Evolutionary conservation across 1,140 invertebrate genomes (phyloP).

Genomic region (Brachionus rubens): DNA sequence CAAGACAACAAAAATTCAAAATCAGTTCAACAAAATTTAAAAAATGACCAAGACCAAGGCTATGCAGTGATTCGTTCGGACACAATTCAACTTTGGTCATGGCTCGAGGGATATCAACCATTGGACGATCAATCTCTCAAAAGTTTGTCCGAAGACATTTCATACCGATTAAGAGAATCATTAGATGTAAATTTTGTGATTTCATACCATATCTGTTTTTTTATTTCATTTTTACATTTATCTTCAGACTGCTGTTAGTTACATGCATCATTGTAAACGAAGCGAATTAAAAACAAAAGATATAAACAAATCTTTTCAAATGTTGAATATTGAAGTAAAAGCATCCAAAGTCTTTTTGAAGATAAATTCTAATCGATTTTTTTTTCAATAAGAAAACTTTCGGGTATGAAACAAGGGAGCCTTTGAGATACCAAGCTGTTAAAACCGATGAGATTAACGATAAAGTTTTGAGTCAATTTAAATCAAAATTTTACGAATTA

Average conservation of each 20-base stretch:
- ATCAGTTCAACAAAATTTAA: background rate
- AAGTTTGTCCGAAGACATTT: constrained; percentile 38
- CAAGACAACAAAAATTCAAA: constrained; percentile 1
- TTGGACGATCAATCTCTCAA: constrained; percentile 27
- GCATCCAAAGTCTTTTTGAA: background rate
- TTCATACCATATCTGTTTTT: too few relatives aligned
- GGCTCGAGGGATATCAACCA: constrained; percentile 42
- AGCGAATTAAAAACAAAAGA: constrained; percentile 19
- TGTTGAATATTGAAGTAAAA: constrained; percentile 34
- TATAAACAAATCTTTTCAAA: constrained; percentile 22
- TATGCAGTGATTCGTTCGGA: constrained; percentile 19
- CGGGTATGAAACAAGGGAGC: constrained; percentile 4
- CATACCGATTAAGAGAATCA: constrained; percentile 21
- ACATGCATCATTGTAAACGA: constrained; percentile 44
- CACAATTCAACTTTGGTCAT: constrained; percentile 34
- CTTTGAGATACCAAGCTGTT: background rate
- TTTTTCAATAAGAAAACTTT: constrained; percentile 36
- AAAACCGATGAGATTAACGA: constrained; percentile 19
- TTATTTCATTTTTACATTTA: too few relatives aligned
- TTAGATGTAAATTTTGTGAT: constrained; percentile 5
- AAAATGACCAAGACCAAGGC: constrained; percentile 5
- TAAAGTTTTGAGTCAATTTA: constrained; percentile 30
- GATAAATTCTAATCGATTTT: background rate
- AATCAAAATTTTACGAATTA: constrained; percentile 32
- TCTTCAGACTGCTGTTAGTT: constrained; percentile 20